Percentiles rank a stretch among this genome's conserved stretches.
Evolutionary conservation across 2,888 invertebrate species (phyloP).

Genomic region (Sialis fuliginosa): DNA sequence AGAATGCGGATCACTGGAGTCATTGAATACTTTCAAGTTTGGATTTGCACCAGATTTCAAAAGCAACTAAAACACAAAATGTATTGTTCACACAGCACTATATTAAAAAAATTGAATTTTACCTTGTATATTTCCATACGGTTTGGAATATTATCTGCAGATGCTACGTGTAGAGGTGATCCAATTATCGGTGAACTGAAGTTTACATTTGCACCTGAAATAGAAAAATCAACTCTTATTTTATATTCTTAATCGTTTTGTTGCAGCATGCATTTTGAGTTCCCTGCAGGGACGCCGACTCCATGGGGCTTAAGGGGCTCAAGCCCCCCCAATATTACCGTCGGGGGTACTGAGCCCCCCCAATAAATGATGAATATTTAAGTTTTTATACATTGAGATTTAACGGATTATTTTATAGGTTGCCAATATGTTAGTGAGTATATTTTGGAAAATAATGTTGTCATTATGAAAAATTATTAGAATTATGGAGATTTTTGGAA

Average conservation of each 20-base stretch:
- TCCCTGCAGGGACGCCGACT: no score
- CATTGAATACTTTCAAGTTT: constrained; percentile 54
- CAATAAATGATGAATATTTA: no score
- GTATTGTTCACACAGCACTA: background rate
- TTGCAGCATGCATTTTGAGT: background rate
- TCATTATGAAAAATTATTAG: no score
- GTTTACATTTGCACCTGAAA: constrained; percentile 58
- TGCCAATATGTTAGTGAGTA: no score
- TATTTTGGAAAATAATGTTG: no score
- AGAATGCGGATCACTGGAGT: constrained; percentile 45
- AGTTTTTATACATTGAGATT: no score
- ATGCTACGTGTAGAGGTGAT: constrained; percentile 65
- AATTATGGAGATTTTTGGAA: no score
- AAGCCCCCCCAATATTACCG: no score
- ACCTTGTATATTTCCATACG: constrained; percentile 30
- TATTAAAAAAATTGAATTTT: background rate
- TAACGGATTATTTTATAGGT: no score
- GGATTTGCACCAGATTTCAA: constrained; percentile 56
- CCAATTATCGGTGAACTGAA: constrained; percentile 66
- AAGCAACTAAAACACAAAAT: constrained; percentile 31
- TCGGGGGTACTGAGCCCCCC: no score
- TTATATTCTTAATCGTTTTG: background rate
- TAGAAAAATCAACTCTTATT: constrained; percentile 5
- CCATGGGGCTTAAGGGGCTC: no score
- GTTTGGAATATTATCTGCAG: constrained; percentile 60